A percentile compares a stretch with the other conserved stretches of the same genome.
phyloP scores from a whole-genome alignment of 2,113 vertebrate genomes.

The Caranx ignobilis region DNA sequence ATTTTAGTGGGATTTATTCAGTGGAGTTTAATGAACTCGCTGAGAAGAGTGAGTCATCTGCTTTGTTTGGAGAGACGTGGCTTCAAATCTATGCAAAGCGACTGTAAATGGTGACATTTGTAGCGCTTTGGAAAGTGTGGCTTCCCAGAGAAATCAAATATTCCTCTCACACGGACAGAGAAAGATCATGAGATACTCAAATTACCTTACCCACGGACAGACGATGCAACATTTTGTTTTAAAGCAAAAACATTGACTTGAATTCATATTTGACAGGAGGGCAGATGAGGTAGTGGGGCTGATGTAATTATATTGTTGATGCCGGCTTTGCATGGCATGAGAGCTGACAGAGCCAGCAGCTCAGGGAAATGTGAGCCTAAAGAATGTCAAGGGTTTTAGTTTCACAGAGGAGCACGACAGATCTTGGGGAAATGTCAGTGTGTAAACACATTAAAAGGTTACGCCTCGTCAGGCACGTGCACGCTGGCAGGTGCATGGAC shows the following conservation, averaged over 20 bases:
- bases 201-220: background rate
- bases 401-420: conserved; percentile 53
- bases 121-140: background rate
- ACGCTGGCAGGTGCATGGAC: conserved; percentile 25
- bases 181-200: background rate
- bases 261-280: conserved; percentile 47
- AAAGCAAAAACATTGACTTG: conserved; percentile 22
- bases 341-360: conserved; percentile 53
- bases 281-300: conserved; percentile 44
- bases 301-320: conserved; percentile 70
- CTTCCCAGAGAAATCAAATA: conserved; percentile 15
- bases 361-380: conserved; percentile 55
- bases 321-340: conserved; percentile 36
- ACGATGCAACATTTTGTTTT: conserved; percentile 21
- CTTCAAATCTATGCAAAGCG: background rate
- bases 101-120: background rate
- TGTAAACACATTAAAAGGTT: conserved; percentile 76
- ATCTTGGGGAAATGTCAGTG: conserved; percentile 75
- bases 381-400: conserved; percentile 72
- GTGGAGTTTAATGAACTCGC: background rate
- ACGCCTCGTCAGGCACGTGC: conserved; percentile 51
- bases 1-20: background rate
- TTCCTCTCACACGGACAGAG: background rate
- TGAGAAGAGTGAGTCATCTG: background rate
- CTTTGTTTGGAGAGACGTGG: background rate